Evolutionary conservation across 2,888 invertebrate genomes (phyloP).

Genomic region (Ferdinandea cuprea): DNA sequence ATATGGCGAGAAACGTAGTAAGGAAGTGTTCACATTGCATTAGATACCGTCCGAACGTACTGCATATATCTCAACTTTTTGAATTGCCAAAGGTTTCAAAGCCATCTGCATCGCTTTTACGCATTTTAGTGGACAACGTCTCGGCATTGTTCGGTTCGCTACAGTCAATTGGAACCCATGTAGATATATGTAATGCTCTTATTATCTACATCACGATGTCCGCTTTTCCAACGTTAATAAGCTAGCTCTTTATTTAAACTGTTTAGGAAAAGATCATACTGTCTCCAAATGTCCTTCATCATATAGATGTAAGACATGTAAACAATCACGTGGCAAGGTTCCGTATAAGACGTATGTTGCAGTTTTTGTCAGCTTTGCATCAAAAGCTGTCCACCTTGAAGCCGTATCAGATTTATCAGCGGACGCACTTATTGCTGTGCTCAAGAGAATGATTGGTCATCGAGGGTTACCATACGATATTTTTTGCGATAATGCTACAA

Average conservation of each 20-base stretch:
- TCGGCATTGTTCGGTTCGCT: constrained; percentile 30
- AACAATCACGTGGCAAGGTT: no score
- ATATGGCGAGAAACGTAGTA: no score
- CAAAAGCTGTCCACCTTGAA: no score
- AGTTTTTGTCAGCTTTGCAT: no score
- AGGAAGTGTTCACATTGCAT: no score
- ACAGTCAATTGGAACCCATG: not conserved
- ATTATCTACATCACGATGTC: constrained; percentile 18
- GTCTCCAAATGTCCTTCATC: constrained; percentile 5
- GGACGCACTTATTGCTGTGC: constrained; percentile 11
- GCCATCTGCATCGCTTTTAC: not conserved
- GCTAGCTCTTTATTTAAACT: not conserved
- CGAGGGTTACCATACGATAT: constrained; percentile 12
- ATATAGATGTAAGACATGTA: not conserved
- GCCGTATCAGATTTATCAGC: no score
- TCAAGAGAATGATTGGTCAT: constrained; percentile 12
- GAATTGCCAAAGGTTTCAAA: no score
- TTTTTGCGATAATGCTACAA: not conserved
- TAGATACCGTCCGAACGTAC: no score
- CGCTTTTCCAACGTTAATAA: not conserved
- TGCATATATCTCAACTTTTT: no score
- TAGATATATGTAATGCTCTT: not conserved
- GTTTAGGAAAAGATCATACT: constrained; percentile 9
- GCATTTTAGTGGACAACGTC: constrained; percentile 14
- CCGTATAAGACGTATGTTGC: no score